Percentiles rank a stretch among this genome's conserved stretches.
Evolutionary conservation across 2,797 vertebrate genomes (phyloP).

Genomic region (Typhlichthys eigenmanni): DNA sequence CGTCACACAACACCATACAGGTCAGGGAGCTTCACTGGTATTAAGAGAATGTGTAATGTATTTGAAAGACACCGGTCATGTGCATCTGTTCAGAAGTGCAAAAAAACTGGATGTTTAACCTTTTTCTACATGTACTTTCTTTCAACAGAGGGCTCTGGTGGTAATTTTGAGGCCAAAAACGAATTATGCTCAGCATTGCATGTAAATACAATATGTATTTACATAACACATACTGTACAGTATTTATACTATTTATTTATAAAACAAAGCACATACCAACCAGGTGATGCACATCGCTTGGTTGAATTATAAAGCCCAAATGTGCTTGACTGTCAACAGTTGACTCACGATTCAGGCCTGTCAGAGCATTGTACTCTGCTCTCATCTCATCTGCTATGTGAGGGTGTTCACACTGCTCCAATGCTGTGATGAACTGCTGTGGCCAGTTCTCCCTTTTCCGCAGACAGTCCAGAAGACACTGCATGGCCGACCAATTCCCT

Average conservation of each 20-base stretch:
- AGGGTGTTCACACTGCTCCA: slow-evolving; percentile 53
- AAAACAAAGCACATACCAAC: too few species aligned
- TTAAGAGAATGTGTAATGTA: too few species aligned
- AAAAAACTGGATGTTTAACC: too few species aligned
- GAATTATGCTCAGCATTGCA: not conserved
- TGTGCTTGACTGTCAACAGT: not conserved
- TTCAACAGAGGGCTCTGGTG: too few species aligned
- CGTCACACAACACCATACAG: not conserved
- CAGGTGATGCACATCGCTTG: not conserved
- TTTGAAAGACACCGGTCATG: too few species aligned
- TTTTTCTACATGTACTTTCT: too few species aligned
- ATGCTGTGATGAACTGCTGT: slow-evolving; percentile 70
- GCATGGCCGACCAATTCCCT: slow-evolving; percentile 67
- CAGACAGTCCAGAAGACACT: slow-evolving; percentile 72
- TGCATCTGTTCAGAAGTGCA: too few species aligned
- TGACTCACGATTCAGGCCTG: slow-evolving; percentile 53
- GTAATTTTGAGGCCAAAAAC: slow-evolving; percentile 4
- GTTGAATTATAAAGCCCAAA: not conserved
- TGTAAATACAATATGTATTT: not conserved
- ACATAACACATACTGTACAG: not conserved
- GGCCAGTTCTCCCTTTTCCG: slow-evolving; percentile 76
- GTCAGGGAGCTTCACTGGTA: too few species aligned
- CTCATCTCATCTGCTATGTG: slow-evolving; percentile 61
- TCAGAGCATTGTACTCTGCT: slow-evolving; percentile 62
- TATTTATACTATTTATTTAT: too few species aligned